phyloP scores from a whole-genome alignment of 2,113 vertebrate genomes.

The Brachyistius frenatus region DNA sequence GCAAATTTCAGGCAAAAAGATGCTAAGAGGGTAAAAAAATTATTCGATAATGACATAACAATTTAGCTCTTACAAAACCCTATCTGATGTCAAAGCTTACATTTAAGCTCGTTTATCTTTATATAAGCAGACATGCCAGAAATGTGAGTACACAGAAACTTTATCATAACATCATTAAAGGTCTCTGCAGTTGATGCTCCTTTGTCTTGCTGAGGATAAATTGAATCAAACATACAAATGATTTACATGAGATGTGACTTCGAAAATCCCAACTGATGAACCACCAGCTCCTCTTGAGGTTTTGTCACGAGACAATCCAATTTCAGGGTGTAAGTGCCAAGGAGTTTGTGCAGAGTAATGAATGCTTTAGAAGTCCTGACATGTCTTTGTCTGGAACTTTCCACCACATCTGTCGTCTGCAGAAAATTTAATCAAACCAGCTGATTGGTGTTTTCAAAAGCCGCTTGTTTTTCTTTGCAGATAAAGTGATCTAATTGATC shows the following conservation, averaged over 20 bases:
- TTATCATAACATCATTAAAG: too few relatives aligned
- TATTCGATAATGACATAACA: background rate
- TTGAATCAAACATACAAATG: background rate
- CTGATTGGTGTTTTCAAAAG: constrained; percentile 27
- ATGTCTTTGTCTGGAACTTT: background rate
- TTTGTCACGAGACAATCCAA: background rate
- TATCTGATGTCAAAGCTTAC: background rate
- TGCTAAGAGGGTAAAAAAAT: too few relatives aligned
- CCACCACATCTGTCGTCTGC: background rate
- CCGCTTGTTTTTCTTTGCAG: constrained; percentile 9
- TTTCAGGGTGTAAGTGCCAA: background rate
- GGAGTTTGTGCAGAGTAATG: constrained; percentile 6
- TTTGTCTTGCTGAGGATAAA: background rate
- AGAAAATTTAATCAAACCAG: constrained; percentile 26
- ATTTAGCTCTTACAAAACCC: background rate
- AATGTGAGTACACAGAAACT: background rate
- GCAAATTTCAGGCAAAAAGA: too few relatives aligned
- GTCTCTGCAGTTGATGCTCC: background rate
- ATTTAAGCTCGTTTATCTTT: background rate
- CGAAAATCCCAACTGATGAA: background rate
- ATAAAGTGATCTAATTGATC: constrained; percentile 10
- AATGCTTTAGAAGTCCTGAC: constrained; percentile 1
- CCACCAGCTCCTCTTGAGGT: background rate
- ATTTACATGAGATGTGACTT: background rate
- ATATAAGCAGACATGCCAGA: background rate